Evolutionary conservation across 2,888 invertebrate species (phyloP), one percentile per base, ranked within the genome.

Genomic region (Ectobius pallidus): DNA sequence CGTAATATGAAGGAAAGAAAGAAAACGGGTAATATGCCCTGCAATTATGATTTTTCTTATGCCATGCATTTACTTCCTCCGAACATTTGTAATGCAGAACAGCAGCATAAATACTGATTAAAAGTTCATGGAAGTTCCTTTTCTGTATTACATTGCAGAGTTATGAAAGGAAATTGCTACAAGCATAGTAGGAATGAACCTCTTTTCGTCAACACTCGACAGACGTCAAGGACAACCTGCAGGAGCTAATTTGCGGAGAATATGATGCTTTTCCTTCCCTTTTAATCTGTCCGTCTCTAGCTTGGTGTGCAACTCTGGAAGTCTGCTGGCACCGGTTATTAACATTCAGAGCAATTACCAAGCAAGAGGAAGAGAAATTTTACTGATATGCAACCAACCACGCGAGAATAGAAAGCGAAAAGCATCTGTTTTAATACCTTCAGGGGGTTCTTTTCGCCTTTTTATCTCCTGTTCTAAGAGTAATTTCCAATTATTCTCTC

Each of bases 341-440:
- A 63, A 63, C 63, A 42, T 22, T 20, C 42, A 42, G 16, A 14
- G 63, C 39, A 63, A 39, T 63, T 63, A 42, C 42, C 63, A 42
- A 42, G 25, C 63, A 62, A 9, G 11, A 62, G 34, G 20, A 49
- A 18, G 18, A 18, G n/a, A 18, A 18, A 49, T 49, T 22, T 49
- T 49, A 2, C 25, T 0, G 11, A 25, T 52, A 18, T 52, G 52
- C 9, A 14, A 25, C 52, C 6, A 25, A 3, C 52, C 25, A 3
- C 25, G 16, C 20, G 39, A 16, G 18, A 62, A n/a, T 14, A 14
- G n/a, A 14, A 27, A 14, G n/a, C 34, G 22, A 63, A 42, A n/a
- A 42, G 3, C 14, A 42, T 18, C 42, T 42, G 42, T 42, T 63
- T 42, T 63, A 63, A 63, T 42, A 11, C 42, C 22, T 39, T 42